These are phyloP conservation scores for Chironomus striatipennis DNA, from an alignment of 1,140 invertebrate genomes.

Conservation along the genomic window DNA sequence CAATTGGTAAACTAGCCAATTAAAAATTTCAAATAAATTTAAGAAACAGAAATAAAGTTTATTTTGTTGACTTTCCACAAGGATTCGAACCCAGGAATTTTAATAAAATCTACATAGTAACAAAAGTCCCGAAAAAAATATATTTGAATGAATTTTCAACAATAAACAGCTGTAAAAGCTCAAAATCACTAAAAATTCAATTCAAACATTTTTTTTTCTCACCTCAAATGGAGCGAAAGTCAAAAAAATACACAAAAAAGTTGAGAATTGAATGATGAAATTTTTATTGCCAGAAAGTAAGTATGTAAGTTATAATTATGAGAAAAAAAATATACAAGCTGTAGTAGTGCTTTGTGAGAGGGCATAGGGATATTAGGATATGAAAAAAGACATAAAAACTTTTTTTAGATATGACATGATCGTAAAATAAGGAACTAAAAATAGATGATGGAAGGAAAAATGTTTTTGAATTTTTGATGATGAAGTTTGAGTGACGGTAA, in stretches of 20 bases:
- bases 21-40: too few species aligned
- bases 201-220: too few species aligned
- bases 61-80: too few species aligned
- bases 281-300: background rate
- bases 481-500: too few species aligned
- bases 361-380: background rate
- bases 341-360: slow-evolving; percentile 11
- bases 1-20: too few species aligned
- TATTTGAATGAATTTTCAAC: too few species aligned
- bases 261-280: background rate
- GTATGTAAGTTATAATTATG: background rate
- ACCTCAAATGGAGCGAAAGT: background rate
- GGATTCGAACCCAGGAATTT: too few species aligned
- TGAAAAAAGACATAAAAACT: background rate
- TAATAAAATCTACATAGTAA: too few species aligned
- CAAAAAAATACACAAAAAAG: background rate
- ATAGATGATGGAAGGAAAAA: background rate
- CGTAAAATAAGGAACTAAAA: background rate
- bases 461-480: background rate
- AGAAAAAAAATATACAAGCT: background rate
- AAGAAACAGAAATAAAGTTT: too few species aligned
- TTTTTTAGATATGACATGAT: background rate
- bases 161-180: too few species aligned
- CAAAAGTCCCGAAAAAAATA: too few species aligned
- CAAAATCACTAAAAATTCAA: too few species aligned